Percentiles rank a stretch among this genome's conserved stretches.
Evolutionary conservation across 2,888 invertebrate genomes (phyloP).

Genomic region (Polymixis flavicincta): DNA sequence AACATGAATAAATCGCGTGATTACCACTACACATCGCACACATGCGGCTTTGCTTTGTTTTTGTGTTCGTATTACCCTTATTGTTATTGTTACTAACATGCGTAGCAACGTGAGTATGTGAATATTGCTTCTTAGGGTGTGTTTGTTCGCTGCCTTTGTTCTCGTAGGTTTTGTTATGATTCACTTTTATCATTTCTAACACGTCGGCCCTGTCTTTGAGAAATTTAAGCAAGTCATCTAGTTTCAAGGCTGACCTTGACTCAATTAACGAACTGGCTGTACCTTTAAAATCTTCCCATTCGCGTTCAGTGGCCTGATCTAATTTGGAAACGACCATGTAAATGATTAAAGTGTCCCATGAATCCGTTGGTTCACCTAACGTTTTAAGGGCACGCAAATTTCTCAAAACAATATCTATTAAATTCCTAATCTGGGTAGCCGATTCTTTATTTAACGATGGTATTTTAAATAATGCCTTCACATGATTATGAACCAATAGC

Average conservation of each 20-base stretch:
- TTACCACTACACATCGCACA: too few species aligned
- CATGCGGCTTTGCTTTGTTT: too few species aligned
- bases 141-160: not conserved
- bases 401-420: conserved; percentile 2
- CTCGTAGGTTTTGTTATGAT: conserved; percentile 1
- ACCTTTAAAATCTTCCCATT: conserved; percentile 1
- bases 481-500: not conserved
- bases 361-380: not conserved
- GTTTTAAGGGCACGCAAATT: not conserved
- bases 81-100: too few species aligned
- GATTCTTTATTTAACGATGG: not conserved
- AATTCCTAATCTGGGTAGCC: not conserved
- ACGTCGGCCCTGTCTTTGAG: conserved; percentile 5
- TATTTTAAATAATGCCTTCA: not conserved
- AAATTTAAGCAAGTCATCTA: conserved; percentile 6
- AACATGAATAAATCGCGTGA: too few species aligned
- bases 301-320: too few species aligned
- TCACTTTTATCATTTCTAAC: conserved; percentile 1
- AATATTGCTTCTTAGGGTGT: not conserved
- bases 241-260: conserved; percentile 2
- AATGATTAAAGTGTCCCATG: not conserved
- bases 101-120: not conserved
- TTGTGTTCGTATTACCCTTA: too few species aligned
- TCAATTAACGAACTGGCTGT: not conserved
- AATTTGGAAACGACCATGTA: not conserved